Conservation (phyloP, 2,888 invertebrate genomes). For the Lamellibrachia columna region DNA sequence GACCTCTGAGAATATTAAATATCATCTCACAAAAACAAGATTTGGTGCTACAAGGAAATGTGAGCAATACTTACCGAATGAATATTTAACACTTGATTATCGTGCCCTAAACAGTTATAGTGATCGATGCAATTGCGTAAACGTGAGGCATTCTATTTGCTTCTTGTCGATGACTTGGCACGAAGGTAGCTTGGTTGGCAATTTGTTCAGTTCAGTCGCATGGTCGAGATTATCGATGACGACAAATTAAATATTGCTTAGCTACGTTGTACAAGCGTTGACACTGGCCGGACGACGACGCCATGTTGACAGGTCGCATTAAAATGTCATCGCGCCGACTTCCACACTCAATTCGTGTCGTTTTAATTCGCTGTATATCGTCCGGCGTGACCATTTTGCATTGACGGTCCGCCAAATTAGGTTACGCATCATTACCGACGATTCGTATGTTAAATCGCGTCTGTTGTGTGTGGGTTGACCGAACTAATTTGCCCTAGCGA, state of each 20-base stretch:
- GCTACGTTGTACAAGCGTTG: background rate
- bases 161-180: no score
- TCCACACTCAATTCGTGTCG: background rate
- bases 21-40: no score
- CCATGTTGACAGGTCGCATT: background rate
- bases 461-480: background rate
- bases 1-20: background rate
- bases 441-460: constrained; percentile 3
- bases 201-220: no score
- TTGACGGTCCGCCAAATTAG: background rate
- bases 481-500: background rate
- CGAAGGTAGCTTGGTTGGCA: no score
- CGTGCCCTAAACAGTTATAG: no score
- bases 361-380: background rate
- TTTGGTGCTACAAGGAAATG: background rate
- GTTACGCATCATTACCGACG: background rate
- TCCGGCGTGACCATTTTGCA: background rate
- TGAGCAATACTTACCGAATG: background rate
- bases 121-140: no score
- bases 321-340: constrained; percentile 11
- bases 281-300: background rate
- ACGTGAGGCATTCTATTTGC: no score
- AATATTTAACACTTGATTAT: background rate
- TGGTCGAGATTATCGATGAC: no score
- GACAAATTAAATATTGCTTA: no score